Base-by-base conservation (phyloP, 2,113 vertebrate genomes). In the Helogale parvula region DNA sequence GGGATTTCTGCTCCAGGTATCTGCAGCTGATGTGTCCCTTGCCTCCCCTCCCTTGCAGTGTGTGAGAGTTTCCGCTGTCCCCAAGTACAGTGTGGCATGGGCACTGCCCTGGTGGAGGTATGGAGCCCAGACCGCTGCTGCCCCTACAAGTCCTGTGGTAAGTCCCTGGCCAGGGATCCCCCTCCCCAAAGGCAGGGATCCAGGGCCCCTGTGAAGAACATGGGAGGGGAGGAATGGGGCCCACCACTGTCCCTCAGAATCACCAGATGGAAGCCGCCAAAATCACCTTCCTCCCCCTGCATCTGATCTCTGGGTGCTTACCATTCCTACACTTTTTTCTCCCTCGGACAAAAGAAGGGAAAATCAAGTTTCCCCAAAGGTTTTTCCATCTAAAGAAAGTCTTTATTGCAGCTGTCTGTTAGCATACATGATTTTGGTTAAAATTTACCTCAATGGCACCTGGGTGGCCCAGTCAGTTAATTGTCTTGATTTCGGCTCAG, bases 61-160 rank as follows among this genome's bases (percentile, higher is more conserved):
- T 99, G 99, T 98, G 99, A 99, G 98, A 98, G 96, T n/a, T 99
- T 99, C 97, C 99, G 99, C 87, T 99, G 99, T 97, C 98, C 99
- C 65, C 99, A 99, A 13, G 98, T 99, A 82, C 99, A 33, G 3
- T 99, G 99, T 98, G 98, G 99, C 66, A 52, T 98, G 1, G 99
- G 99, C 88, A 99, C 99, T 97, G 98, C 99, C 12, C 98, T 99
- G 97, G 97, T 99, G 82, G 98, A 99, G 33, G 97, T 99, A 31
- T 99, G 99, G 98, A 99, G 97, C 95, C 99, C 99, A 0, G 98
- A 98, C 52, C 99, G 98, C 89, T 99, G 99, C 98, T 99, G 99
- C 97, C 99, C 99, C 1, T 99, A 99, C 93, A 99, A 98, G 90
- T 99, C 99, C 16, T 99, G 99, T 29, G 99, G 99, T 99, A 99